A percentile compares a stretch with the other conserved stretches of the same genome.
Evolutionary conservation across 2,888 invertebrate species (phyloP).

Genomic region (Masnerella sp.): DNA sequence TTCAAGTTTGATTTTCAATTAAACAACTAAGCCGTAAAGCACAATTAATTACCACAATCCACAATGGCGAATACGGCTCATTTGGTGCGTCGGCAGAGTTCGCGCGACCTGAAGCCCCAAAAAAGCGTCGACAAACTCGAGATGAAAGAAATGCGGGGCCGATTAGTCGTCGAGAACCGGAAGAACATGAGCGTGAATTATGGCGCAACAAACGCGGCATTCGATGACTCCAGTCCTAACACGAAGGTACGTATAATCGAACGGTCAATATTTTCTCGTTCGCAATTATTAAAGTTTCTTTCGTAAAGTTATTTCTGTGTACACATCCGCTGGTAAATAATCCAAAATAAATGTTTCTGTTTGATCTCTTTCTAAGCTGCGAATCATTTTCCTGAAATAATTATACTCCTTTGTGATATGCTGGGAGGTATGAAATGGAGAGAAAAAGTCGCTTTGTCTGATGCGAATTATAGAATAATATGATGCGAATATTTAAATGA

Average conservation of each 20-base stretch:
- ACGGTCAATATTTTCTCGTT: neutral
- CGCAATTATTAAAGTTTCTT: neutral
- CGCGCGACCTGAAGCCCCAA: slow-evolving; percentile 88
- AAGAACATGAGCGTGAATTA: slow-evolving; percentile 82
- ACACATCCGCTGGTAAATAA: too few species aligned
- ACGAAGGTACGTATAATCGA: slow-evolving; percentile 77
- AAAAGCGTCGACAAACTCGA: slow-evolving; percentile 91
- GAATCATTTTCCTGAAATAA: too few species aligned
- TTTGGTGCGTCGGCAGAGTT: slow-evolving; percentile 91
- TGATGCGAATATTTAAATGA: too few species aligned
- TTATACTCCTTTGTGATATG: too few species aligned
- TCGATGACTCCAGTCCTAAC: slow-evolving; percentile 82
- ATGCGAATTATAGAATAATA: too few species aligned
- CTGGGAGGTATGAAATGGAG: too few species aligned
- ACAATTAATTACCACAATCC: slow-evolving; percentile 34
- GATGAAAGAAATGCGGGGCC: slow-evolving; percentile 89
- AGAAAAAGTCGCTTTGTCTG: too few species aligned
- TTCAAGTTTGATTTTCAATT: slow-evolving; percentile 64
- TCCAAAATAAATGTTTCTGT: too few species aligned
- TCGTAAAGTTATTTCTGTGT: too few species aligned
- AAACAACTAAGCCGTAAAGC: slow-evolving; percentile 14
- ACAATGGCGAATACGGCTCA: slow-evolving; percentile 94
- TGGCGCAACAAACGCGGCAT: slow-evolving; percentile 92
- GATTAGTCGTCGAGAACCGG: slow-evolving; percentile 86
- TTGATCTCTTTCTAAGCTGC: too few species aligned